These are phyloP conservation scores for Elephas maximus DNA, from an alignment of 2,113 vertebrate genomes.

Conservation along the genomic window DNA sequence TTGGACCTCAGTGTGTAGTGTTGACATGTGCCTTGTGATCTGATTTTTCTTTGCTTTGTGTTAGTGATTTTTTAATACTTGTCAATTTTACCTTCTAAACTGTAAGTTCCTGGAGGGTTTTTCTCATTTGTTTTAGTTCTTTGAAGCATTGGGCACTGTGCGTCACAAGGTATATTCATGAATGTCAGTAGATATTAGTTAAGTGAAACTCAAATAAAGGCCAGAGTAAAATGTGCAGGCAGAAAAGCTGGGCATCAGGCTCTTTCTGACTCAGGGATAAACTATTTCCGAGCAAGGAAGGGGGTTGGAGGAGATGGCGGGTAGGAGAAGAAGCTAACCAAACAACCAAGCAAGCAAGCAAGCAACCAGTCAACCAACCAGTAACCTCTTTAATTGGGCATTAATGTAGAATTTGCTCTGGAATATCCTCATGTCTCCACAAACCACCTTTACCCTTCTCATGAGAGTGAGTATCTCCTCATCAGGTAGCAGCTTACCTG, in stretches of 20 bases:
- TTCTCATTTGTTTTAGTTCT: background rate
- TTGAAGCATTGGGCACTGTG: background rate
- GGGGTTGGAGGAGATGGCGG: background rate
- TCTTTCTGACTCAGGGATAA: background rate
- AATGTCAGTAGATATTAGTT: background rate
- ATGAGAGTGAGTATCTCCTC: background rate
- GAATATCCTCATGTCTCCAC: background rate
- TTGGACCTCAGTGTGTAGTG: background rate
- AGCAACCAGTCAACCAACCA: too few relatives aligned
- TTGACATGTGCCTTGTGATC: background rate
- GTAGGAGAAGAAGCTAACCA: background rate
- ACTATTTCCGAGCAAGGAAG: background rate
- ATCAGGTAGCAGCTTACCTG: background rate
- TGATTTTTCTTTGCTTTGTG: background rate
- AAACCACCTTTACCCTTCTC: background rate
- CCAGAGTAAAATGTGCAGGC: background rate
- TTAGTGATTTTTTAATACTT: background rate
- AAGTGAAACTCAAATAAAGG: conserved; percentile 33
- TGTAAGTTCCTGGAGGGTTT: background rate
- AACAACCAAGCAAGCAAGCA: background rate
- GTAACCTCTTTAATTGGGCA: background rate
- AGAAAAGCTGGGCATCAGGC: background rate
- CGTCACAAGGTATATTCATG: background rate
- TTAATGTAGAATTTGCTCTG: background rate
- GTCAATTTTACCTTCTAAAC: background rate